Base-by-base conservation (phyloP, 2,888 invertebrate species). In the Chrysolina oricalcia region DNA sequence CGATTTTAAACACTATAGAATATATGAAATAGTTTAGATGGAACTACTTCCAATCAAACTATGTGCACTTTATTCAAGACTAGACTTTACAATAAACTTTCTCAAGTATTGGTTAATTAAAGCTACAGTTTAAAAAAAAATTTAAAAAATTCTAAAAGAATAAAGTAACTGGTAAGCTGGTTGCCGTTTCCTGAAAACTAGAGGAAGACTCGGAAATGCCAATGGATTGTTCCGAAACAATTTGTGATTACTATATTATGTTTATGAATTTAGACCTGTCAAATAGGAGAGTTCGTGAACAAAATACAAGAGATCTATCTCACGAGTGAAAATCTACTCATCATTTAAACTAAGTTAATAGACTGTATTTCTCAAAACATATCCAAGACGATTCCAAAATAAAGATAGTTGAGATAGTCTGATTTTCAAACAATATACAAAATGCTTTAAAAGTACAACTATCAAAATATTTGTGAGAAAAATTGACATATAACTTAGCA, bases 61-160 rank as follows among this genome's bases (percentile, higher is more conserved):
- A 68, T 68, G 68, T 68, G 68, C 68, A 68, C 40, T 35, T 68
- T 53, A 53, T 59, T 53, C 59, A 53, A 53, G 68, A 68, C 68
- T 68, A 68, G 68, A 68, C 56, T 66, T 27, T 15, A 66, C n/a
- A n/a, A 67, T 53, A 68, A n/a, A 68, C 53, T 35, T 48, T 53
- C 35, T 27, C 59, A 59, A 23, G n/a, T 68, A 19, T 13, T 53
- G 50, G 53, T 68, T 68, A 68, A 53, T 68, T 50, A 68, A 68
- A 68, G 68, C 68, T 53, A 53, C 10, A 68, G 53, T 59, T 59
- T n/a, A 40, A 68, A 6, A 53, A 13, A n/a, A 59, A 56, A 13
- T 56, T n/a, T n/a, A n/a, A n/a, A n/a, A n/a, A n/a, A n/a, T n/a
- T 46, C 46, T 15, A 13, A 46, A 46, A 8, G 3, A 43, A 43